These are phyloP conservation scores for Plotosus lineatus DNA, from an alignment of 2,113 vertebrate species.

Conservation along the genomic window DNA sequence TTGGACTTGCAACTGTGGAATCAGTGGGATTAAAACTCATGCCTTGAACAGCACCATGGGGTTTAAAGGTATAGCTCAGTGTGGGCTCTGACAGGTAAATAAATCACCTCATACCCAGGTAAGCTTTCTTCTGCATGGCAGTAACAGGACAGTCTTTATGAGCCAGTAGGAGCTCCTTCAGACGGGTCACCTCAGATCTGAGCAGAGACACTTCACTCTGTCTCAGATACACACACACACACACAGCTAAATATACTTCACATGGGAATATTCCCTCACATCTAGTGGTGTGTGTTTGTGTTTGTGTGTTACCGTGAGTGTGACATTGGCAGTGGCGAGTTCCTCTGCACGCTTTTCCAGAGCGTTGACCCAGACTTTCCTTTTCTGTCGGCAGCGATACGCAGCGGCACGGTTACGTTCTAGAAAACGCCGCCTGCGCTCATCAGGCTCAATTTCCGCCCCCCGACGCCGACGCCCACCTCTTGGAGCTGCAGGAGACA, in stretches of 20 bases:
- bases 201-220: slow-evolving; percentile 85
- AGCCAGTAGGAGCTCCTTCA: slow-evolving; percentile 93
- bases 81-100: no score
- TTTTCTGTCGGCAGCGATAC: slow-evolving; percentile 91
- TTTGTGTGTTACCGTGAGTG: slow-evolving; percentile 80
- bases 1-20: background rate
- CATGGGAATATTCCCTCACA: background rate
- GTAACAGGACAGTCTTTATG: slow-evolving; percentile 98
- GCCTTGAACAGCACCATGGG: no score
- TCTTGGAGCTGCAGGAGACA: slow-evolving; percentile 89
- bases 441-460: slow-evolving; percentile 88
- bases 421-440: slow-evolving; percentile 89
- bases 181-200: slow-evolving; percentile 90
- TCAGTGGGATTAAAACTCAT: background rate
- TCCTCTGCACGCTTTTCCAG: slow-evolving; percentile 95
- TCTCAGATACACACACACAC: slow-evolving; percentile 41
- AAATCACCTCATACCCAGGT: slow-evolving; percentile 65
- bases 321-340: slow-evolving; percentile 87
- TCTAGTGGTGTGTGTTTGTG: background rate
- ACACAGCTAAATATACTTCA: background rate
- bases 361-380: slow-evolving; percentile 93
- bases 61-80: no score
- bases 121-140: slow-evolving; percentile 90
- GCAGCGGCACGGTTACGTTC: slow-evolving; percentile 91
- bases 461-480: slow-evolving; percentile 85